Percentiles rank a stretch among this genome's conserved stretches.
These are phyloP conservation scores for Quadroppia sp. DNA, from an alignment of 2,888 invertebrate genomes.

Conservation along the genomic window DNA sequence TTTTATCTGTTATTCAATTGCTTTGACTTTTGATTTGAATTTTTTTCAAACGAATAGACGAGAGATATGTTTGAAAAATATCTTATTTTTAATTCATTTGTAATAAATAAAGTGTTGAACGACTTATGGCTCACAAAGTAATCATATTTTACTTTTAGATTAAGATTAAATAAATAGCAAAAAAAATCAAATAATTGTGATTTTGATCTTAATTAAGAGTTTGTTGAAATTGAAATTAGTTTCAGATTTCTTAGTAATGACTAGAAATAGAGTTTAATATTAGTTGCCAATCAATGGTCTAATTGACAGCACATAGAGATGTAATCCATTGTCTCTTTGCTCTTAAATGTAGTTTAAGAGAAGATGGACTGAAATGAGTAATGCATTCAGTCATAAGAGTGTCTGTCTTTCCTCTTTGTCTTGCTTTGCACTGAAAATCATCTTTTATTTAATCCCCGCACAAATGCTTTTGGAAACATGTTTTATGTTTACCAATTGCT, in stretches of 20 bases:
- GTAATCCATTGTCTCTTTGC: background rate
- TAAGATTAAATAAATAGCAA: too few relatives aligned
- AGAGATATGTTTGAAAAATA: too few relatives aligned
- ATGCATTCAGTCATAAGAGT: background rate
- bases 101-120: too few relatives aligned
- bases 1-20: too few relatives aligned
- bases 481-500: slow-evolving; percentile 29
- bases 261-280: too few relatives aligned
- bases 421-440: background rate
- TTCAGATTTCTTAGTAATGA: background rate
- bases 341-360: background rate
- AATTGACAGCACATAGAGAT: too few relatives aligned
- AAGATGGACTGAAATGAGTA: slow-evolving; percentile 16
- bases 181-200: background rate
- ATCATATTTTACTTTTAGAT: too few relatives aligned
- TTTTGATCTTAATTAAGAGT: background rate
- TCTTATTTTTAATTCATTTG: too few relatives aligned
- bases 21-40: too few relatives aligned
- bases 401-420: background rate
- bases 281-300: too few relatives aligned
- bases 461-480: slow-evolving; percentile 23
- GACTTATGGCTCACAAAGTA: too few relatives aligned
- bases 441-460: slow-evolving; percentile 29
- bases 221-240: background rate
- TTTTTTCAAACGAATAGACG: too few relatives aligned